Conservation (phyloP, 2,888 invertebrate genomes). For the Stenotaenia linearis region DNA sequence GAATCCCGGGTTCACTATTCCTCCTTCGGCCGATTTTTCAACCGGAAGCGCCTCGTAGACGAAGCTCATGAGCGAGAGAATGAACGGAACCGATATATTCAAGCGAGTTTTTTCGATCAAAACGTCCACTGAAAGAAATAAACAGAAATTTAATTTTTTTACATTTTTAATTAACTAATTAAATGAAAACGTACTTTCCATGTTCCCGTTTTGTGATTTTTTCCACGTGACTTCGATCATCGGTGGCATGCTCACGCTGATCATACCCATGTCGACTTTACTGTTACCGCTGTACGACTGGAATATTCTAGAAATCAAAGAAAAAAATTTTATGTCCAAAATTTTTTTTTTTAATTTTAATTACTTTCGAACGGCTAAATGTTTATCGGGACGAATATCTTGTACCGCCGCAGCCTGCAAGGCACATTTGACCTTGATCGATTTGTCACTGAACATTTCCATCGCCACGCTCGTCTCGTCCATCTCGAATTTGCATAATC, state of each 20-base stretch:
- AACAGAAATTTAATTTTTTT: conserved; percentile 7
- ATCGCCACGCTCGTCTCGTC: conserved; percentile 61
- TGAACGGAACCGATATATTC: conserved; percentile 67
- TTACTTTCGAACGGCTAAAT: conserved; percentile 46
- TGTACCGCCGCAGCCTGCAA: conserved; percentile 63
- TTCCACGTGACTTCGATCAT: conserved; percentile 65
- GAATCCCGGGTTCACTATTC: conserved; percentile 66
- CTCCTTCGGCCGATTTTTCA: conserved; percentile 59
- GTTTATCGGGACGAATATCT: conserved; percentile 65
- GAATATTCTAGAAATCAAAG: conserved; percentile 42
- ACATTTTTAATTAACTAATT: not conserved
- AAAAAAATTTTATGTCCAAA: not conserved
- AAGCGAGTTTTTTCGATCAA: conserved; percentile 66
- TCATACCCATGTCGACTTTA: conserved; percentile 41
- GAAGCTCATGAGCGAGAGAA: conserved; percentile 56
- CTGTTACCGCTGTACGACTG: conserved; percentile 41
- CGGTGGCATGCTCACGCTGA: conserved; percentile 53
- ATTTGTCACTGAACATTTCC: conserved; percentile 62
- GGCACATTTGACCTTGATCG: conserved; percentile 63
- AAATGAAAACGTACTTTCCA: conserved; percentile 37
- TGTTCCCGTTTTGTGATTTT: conserved; percentile 57
- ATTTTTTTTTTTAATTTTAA: not conserved
- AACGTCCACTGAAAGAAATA: conserved; percentile 56
- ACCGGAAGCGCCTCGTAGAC: conserved; percentile 59
- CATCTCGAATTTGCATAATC: conserved; percentile 63